Conservation (phyloP, 64 coral and sea anemone species). For the Porites lutea region DNA sequence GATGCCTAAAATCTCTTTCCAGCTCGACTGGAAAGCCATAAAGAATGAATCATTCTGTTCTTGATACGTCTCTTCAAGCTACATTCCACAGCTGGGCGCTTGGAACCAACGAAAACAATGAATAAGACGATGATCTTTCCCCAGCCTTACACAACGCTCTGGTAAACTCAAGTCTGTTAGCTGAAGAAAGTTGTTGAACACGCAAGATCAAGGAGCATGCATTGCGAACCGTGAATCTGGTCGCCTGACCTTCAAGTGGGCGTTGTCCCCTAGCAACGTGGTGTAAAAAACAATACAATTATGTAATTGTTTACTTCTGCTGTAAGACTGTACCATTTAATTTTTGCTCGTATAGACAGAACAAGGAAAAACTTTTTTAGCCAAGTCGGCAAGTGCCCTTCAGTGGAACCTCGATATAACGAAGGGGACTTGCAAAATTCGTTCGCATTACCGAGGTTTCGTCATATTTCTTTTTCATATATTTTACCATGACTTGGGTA, state of each 20-base stretch:
- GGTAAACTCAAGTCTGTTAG: conserved; percentile 22
- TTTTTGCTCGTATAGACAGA: too few species aligned
- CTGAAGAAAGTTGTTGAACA: conserved; percentile 57
- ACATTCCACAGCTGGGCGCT: conserved; percentile 14
- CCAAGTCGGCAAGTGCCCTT: too few species aligned
- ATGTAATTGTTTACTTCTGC: not conserved
- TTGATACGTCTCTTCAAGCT: not conserved
- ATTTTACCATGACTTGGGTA: too few species aligned
- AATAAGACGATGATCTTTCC: not conserved
- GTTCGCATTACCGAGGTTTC: too few species aligned
- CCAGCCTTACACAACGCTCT: not conserved
- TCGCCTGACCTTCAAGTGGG: conserved; percentile 50
- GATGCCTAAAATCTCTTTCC: conserved; percentile 35
- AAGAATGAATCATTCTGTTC: conserved; percentile 17
- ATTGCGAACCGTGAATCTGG: conserved; percentile 50
- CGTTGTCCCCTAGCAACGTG: conserved; percentile 79
- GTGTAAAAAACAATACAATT: not conserved
- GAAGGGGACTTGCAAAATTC: too few species aligned
- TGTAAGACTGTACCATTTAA: too few species aligned
- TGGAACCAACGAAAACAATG: not conserved
- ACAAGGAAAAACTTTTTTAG: too few species aligned
- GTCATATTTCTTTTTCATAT: too few species aligned
- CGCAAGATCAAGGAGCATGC: conserved; percentile 66
- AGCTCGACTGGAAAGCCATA: conserved; percentile 15
- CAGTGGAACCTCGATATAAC: too few species aligned